Base-by-base conservation (phyloP, 1,140 invertebrate genomes). In the Lepidurus couesii region DNA sequence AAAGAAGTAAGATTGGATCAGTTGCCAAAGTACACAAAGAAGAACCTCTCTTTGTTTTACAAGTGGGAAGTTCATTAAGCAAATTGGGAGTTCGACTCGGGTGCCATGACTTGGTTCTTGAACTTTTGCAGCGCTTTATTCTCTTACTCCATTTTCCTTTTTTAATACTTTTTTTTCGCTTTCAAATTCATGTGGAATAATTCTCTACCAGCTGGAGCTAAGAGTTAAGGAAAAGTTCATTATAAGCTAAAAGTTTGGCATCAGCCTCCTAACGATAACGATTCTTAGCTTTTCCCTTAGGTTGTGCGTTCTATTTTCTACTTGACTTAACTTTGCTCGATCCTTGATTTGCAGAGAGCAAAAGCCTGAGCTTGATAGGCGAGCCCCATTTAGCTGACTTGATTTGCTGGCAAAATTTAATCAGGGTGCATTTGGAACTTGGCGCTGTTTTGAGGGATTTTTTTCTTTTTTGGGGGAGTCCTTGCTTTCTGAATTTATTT, bases 31-130 rank as follows among this genome's bases (percentile, higher is more conserved):
- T 0, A 65, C 21, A 65, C 53, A 65, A 21, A 65, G 53, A 21
- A 65, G 53, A 21, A 3, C 53, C 53, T 34, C 34, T 34, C 34
- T 65, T 65, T 65, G 53, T 65, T 65, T 65, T 21, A 65, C 53
- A 65, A 65, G 53, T 65, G 53, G 53, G 21, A 65, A 65, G 53
- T 65, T 65, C 53, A 65, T 65, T 65, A 65, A 65, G 53, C 53
- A 65, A 65, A 65, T 65, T 65, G 53, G 53, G 53, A 65, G 53
- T 65, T 65, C 9, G 5, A 65, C 53, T 0, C 53, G 4, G 21
- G 7, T 47, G 10, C 45, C 45, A 10, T 47, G 45, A 47, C 45
- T 47, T 47, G 45, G 45, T 65, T 65, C 53, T 65, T 65, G 16
- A 65, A 65, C 53, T 65, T 65, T 9, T 34, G 34, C 34, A 34